These are phyloP conservation scores for Labrus mixtus DNA, from an alignment of 2,113 vertebrate genomes.

Conservation along the genomic window DNA sequence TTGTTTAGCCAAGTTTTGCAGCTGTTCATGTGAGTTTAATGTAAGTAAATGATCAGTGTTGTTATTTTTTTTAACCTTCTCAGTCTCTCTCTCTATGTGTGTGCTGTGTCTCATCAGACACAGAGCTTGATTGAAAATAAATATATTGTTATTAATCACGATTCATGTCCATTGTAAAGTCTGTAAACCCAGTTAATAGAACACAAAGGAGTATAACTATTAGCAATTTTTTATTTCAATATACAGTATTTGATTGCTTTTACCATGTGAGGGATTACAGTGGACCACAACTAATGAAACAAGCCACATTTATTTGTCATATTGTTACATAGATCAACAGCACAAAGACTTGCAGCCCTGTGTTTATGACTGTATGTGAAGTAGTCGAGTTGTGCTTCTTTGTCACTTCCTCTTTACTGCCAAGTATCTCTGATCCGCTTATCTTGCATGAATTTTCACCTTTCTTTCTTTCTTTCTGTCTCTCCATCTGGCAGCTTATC, in stretches of 20 bases:
- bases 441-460: neutral
- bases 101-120: neutral
- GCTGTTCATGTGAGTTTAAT: neutral
- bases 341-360: neutral
- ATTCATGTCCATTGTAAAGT: neutral
- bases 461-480: neutral
- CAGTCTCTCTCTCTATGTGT: neutral
- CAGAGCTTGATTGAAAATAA: neutral
- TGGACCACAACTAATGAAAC: too few species aligned
- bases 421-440: slow-evolving; percentile 2
- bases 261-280: too few species aligned
- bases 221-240: too few species aligned
- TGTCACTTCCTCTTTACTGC: neutral
- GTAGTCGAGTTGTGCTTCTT: neutral
- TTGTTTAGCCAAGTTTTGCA: neutral
- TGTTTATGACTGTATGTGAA: neutral
- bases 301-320: too few species aligned
- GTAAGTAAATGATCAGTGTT: neutral
- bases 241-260: too few species aligned
- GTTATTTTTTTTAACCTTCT: neutral
- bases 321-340: too few species aligned
- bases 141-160: too few species aligned
- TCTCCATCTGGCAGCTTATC: slow-evolving; percentile 22
- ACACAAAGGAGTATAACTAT: too few species aligned
- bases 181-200: neutral